Evolutionary conservation across 2,113 vertebrate species (phyloP), one percentile per base, ranked within the genome.

Genomic region (Ailuropoda melanoleuca): DNA sequence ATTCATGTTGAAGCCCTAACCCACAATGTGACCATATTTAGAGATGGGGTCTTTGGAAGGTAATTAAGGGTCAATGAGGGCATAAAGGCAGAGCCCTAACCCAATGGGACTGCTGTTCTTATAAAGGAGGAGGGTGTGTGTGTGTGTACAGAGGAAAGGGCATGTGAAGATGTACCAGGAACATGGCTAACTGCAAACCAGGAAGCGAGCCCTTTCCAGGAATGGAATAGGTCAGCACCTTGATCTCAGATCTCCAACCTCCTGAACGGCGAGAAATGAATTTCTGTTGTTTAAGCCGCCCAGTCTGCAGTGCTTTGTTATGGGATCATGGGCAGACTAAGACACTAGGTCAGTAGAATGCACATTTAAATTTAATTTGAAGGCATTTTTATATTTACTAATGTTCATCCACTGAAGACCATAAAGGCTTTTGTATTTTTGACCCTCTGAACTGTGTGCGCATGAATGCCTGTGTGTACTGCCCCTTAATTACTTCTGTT

Each of bases 361-460:
- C 37, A 43, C 53, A 64, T 89, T 88, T 95, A 66, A 39, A 88
- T 92, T 89, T 84, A 84, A 89, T 78, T 89, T 77, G 77, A 87
- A 78, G 84, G 62, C 6, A 75, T 53, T 88, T 92, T 75, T 62
- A 17, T 88, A 84, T 83, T 93, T 92, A 64, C n/a, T 88, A 24
- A 75, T 70, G n/a, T 4, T 85, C 66, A 37, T 55, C 66, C 48
- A 66, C 43, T 82, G 37, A 87, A 87, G 56, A 66, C 58, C 53
- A 8, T 46, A 56, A 88, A 78, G 23, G 55, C 50, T 82, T 60
- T 48, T 82, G 46, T 60, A 19, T 26, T 81, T 78, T 55, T 29
- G 4, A 21, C 26, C 24, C 14, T 80, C 50, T 92, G 77, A 88
- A 50, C 68, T 75, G 6, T 77, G 66, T 75, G 21, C 17, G 2